phyloP scores from a whole-genome alignment of 2,797 vertebrate species.

The Odontamblyopus lacepedii region DNA sequence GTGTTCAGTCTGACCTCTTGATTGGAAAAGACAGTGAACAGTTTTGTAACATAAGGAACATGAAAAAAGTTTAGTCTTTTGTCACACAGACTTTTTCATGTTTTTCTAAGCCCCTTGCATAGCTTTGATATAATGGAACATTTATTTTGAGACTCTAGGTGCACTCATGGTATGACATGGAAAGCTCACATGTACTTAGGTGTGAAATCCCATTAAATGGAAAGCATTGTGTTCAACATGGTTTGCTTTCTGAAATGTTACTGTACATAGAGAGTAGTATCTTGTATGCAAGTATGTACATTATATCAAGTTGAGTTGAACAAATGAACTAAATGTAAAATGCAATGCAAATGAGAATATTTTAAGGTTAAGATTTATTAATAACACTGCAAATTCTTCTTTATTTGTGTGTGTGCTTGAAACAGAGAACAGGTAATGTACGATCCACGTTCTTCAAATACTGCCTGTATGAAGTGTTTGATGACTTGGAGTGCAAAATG shows the following conservation, averaged over 20 bases:
- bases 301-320: neutral
- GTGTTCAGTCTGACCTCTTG: neutral
- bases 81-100: neutral
- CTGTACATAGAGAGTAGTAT: neutral
- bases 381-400: neutral
- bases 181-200: conserved; percentile 30
- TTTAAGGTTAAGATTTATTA: neutral
- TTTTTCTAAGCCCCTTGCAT: neutral
- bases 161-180: neutral
- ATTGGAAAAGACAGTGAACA: neutral
- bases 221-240: conserved; percentile 15
- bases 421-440: conserved; percentile 91
- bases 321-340: neutral
- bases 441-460: conserved; percentile 97
- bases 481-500: conserved; percentile 95
- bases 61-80: neutral
- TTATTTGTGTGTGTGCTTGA: neutral
- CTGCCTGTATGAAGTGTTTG: conserved; percentile 96
- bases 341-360: neutral
- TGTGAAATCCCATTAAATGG: conserved; percentile 33
- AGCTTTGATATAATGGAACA: neutral
- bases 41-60: neutral
- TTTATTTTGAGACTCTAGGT: conserved; percentile 29
- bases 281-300: neutral
- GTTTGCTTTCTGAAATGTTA: neutral